Base-by-base conservation (phyloP, 2,113 vertebrate species). In the Butorides virescens region DNA sequence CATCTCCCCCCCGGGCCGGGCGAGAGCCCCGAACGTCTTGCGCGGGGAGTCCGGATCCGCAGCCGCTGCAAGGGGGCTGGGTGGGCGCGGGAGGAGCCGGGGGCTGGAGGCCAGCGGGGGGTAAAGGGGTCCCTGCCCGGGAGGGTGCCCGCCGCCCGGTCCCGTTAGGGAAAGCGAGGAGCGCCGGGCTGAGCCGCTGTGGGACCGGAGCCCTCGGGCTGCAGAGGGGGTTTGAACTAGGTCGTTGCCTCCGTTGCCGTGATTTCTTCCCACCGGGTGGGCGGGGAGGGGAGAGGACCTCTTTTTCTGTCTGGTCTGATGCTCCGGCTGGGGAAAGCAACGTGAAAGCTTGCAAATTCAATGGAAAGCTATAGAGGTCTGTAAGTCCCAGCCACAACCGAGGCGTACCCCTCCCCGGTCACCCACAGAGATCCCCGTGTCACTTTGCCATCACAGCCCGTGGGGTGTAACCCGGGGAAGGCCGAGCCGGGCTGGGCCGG, bases 61-160 rank as follows among this genome's bases (percentile, higher is more conserved):
- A 21, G 6, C 10, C 5, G 9, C 34, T 10, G 3, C 44, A 5
- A 5, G n/a, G 14, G 18, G 29, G 13, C 59, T 42, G 39, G 11
- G 11, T 10, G 47, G 46, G 8, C 11, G 3, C 10, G 4, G 32
- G 13, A n/a, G 9, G 23, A 8, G 1, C 22, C 4, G 25, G 42
- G 47, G 39, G 23, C 11, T 18, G 27, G 46, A 47, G 20, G 11
- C 8, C 34, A 15, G 79, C 2, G 7, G 70, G 59, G 2, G 3
- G 18, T 22, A 27, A 13, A 20, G 15, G 13, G 5, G 3, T 74
- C 2, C 17, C 14, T n/a, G 30, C 10, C 7, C 6, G 8, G 25
- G 13, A 46, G 9, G 7, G 5, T 39, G 56, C 16, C 11, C 2
- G 3, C 36, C 2, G 2, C 50, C 50, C 5, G 2, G 11, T 39